Base-by-base conservation (phyloP, 2,888 invertebrate genomes). In the Vannuccia rotundouncinata region DNA sequence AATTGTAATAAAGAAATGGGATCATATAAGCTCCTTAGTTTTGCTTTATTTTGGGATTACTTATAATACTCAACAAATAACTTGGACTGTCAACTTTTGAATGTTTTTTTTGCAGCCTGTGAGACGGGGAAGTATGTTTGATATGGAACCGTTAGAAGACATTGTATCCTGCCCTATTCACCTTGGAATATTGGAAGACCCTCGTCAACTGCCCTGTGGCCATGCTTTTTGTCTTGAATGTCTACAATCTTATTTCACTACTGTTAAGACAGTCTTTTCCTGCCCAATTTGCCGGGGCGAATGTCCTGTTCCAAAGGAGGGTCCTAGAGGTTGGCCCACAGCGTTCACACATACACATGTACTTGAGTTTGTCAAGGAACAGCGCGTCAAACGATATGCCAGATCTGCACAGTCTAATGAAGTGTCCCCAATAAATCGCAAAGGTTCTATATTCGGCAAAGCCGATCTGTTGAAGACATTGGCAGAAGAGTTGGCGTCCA, bases 131-230 rank as follows among this genome's bases (percentile, higher is more conserved):
- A 45, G 45, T 17, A 17, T 45, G 45, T 17, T 45, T 17, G 17
- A 17, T 17, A 45, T 45, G 10, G 31, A 77, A 77, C 77, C 77
- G 29, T n/a, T 77, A 1, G 77, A 77, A 25, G 77, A 77, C 27
- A 77, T 77, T 27, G 77, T 77, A 2, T 77, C 77, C 30, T 77
- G 77, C 45, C 77, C 77, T 17, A 77, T 77, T 31, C 77, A 77
- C 31, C 45, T 77, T 17, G 77, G 77, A 1, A 77, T 77, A 31
- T 31, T 77, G 27, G 77, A 77, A 28, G 13, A 45, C 25, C 77
- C 77, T 2, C 30, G 30, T 5, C 77, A 77, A 77, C 28, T 77
- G 5, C 77, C 77, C n/a, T 77, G 77, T 25, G 77, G 31, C 5
- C 77, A 77, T 77, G 30, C 77, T 27, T 77, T 77, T 31, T 77